Evolutionary conservation across 2,113 vertebrate genomes (phyloP).

Genomic region (Aegypius monachus): DNA sequence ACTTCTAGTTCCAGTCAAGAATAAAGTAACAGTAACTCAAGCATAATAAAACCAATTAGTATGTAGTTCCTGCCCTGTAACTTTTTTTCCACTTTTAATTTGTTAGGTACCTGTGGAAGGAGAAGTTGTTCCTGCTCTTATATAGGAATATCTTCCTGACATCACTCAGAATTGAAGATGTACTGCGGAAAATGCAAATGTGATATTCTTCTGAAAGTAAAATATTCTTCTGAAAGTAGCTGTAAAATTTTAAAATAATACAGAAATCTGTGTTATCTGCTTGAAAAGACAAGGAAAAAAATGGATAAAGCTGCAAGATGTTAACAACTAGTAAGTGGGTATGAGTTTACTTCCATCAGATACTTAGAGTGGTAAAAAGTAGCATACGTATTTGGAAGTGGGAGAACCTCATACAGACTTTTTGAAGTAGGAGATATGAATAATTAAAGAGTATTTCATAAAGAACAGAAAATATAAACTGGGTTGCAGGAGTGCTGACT

Average conservation of each 20-base stretch:
- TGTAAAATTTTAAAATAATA: background rate
- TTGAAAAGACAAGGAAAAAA: background rate
- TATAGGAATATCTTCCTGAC: background rate
- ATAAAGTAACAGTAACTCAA: background rate
- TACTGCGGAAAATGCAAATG: background rate
- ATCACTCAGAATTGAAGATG: background rate
- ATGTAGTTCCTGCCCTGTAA: background rate
- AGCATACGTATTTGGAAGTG: fast-evolving
- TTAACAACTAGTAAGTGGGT: background rate
- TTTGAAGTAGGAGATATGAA: background rate
- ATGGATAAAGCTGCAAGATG: background rate
- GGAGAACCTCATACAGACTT: background rate
- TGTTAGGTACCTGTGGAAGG: background rate
- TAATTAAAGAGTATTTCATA: background rate
- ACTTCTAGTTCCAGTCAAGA: background rate
- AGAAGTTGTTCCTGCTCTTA: background rate
- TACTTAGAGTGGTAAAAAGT: background rate
- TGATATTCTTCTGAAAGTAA: background rate
- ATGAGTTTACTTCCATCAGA: background rate
- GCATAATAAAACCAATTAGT: background rate
- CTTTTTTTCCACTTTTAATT: background rate
- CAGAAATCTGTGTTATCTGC: background rate
- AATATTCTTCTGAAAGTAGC: background rate
- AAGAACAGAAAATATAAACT: background rate
- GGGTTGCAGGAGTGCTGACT: background rate